These are phyloP conservation scores for Nematolebias whitei DNA, from an alignment of 2,113 vertebrate species.

Conservation along the genomic window DNA sequence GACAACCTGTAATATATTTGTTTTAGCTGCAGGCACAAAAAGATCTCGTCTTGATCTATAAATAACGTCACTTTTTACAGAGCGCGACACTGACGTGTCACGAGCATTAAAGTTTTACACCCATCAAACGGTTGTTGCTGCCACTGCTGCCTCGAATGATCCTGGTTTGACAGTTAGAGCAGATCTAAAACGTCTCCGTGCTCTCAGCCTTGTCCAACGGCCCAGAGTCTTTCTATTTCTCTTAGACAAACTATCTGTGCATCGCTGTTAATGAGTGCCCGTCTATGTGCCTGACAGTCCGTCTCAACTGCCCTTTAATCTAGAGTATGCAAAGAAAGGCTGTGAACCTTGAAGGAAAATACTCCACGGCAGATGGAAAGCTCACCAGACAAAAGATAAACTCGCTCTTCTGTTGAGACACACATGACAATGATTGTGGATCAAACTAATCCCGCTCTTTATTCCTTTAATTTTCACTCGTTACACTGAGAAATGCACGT, in stretches of 20 bases:
- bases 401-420: conserved; percentile 13
- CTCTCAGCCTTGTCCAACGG: neutral
- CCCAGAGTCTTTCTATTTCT: neutral
- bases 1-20: neutral
- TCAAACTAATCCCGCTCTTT: neutral
- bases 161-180: neutral
- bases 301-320: conserved; percentile 21
- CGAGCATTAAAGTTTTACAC: no score
- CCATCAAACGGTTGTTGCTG: neutral
- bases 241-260: conserved; percentile 6
- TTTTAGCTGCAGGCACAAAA: neutral
- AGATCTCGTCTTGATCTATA: neutral
- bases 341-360: conserved; percentile 26
- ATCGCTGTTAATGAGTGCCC: conserved; percentile 16
- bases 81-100: neutral
- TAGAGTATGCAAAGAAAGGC: conserved; percentile 2
- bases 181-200: neutral
- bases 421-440: conserved; percentile 16
- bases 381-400: conserved; percentile 19
- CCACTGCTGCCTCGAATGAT: neutral
- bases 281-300: conserved; percentile 12
- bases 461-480: neutral
- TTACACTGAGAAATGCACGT: no score
- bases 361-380: conserved; percentile 18
- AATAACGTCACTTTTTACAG: neutral